These are phyloP conservation scores for Drosophila lini DNA, from an alignment of 1,140 invertebrate species.

Conservation along the genomic window DNA sequence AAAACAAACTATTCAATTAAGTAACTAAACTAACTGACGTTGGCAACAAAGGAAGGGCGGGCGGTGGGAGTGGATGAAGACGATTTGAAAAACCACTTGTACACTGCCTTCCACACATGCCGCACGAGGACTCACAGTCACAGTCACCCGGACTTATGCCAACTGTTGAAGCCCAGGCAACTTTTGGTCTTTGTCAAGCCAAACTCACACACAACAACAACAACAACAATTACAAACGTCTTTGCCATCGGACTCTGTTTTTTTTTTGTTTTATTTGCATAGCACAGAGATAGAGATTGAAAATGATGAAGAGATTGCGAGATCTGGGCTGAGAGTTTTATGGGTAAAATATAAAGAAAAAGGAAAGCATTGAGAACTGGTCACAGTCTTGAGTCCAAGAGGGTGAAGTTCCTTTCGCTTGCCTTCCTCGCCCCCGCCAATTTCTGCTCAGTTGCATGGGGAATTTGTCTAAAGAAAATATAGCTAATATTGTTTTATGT, in stretches of 20 bases:
- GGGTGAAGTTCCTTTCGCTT: slow-evolving; percentile 11
- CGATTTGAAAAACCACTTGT: slow-evolving; percentile 35
- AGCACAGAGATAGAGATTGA: slow-evolving; percentile 38
- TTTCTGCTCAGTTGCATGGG: slow-evolving; percentile 50
- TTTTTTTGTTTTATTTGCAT: slow-evolving; percentile 69
- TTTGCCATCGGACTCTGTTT: slow-evolving; percentile 17
- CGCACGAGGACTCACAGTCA: slow-evolving; percentile 17
- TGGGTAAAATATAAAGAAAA: background rate
- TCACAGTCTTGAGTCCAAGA: background rate
- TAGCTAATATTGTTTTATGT: slow-evolving; percentile 52
- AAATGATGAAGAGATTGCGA: slow-evolving; percentile 17
- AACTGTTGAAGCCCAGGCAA: slow-evolving; percentile 65
- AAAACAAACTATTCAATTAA: slow-evolving; percentile 83
- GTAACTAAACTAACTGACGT: slow-evolving; percentile 81
- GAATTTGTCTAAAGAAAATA: slow-evolving; percentile 58
- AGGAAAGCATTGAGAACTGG: background rate
- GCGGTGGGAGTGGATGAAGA: slow-evolving; percentile 6
- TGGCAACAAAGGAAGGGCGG: slow-evolving; percentile 43
- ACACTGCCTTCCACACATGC: slow-evolving; percentile 55
- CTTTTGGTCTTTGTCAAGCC: slow-evolving; percentile 67
- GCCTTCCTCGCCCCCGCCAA: background rate
- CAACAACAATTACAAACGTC: slow-evolving; percentile 46
- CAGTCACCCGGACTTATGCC: slow-evolving; percentile 38
- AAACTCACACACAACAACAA: slow-evolving; percentile 44
- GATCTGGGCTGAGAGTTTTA: slow-evolving; percentile 11